A percentile compares a stretch with the other conserved stretches of the same genome.
Evolutionary conservation across 1,140 invertebrate genomes (phyloP).

Genomic region (Leucophenga varia): DNA sequence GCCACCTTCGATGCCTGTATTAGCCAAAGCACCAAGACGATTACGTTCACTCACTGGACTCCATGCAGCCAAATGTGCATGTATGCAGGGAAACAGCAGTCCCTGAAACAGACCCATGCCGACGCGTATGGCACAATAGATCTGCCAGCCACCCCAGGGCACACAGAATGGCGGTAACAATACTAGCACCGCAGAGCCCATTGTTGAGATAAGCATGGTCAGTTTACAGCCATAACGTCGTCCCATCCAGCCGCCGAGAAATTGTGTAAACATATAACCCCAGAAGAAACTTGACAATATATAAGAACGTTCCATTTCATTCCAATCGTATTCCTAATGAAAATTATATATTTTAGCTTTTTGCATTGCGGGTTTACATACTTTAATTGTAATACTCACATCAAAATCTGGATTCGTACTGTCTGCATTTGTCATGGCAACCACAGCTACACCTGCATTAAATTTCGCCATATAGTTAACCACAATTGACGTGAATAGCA

Average conservation of each 20-base stretch:
- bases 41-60: constrained; percentile 63
- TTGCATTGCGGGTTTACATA: background rate
- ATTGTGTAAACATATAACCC: constrained; percentile 60
- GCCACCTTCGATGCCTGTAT: constrained; percentile 69
- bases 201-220: constrained; percentile 63
- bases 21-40: constrained; percentile 62
- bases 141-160: constrained; percentile 62
- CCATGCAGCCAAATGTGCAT: constrained; percentile 81
- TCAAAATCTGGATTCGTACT: constrained; percentile 38
- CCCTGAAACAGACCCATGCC: constrained; percentile 78
- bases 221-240: constrained; percentile 65
- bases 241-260: constrained; percentile 70
- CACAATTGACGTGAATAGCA: constrained; percentile 41
- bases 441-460: constrained; percentile 41
- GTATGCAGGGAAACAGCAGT: constrained; percentile 74
- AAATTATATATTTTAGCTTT: background rate
- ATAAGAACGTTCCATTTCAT: constrained; percentile 58
- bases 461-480: constrained; percentile 42
- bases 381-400: constrained; percentile 20
- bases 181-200: constrained; percentile 57
- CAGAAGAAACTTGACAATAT: constrained; percentile 69
- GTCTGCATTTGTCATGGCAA: constrained; percentile 46
- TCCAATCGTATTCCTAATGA: constrained; percentile 59
- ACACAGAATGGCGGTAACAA: constrained; percentile 56
- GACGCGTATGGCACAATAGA: constrained; percentile 64